A percentile compares a stretch with the other conserved stretches of the same genome.
Evolutionary conservation across 2,113 vertebrate species (phyloP).

Genomic region (Chascanopsetta lugubris): DNA sequence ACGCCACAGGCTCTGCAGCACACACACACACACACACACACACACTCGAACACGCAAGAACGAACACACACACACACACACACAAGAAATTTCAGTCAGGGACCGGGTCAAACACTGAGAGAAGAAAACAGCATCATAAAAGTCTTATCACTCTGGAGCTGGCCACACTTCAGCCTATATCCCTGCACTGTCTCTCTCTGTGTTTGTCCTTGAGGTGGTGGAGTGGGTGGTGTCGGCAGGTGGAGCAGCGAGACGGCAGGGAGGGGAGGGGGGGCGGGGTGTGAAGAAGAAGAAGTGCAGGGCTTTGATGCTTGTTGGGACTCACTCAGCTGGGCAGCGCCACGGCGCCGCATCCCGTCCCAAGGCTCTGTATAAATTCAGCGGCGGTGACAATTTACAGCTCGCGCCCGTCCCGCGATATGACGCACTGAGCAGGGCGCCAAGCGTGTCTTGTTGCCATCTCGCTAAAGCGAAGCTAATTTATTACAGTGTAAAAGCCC

Average conservation of each 20-base stretch:
- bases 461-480: constrained; percentile 74
- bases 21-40: constrained; percentile 39
- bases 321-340: constrained; percentile 71
- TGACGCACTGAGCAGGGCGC: constrained; percentile 64
- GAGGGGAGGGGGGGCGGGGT: background rate
- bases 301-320: constrained; percentile 67
- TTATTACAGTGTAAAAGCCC: constrained; percentile 75
- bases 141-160: constrained; percentile 71
- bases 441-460: constrained; percentile 70
- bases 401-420: constrained; percentile 61
- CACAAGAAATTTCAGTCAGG: constrained; percentile 13
- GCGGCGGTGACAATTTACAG: constrained; percentile 78
- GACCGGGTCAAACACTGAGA: constrained; percentile 61
- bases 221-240: constrained; percentile 54
- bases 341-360: constrained; percentile 59
- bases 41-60: background rate
- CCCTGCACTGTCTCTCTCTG: constrained; percentile 26
- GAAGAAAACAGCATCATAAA: constrained; percentile 74
- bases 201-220: constrained; percentile 77
- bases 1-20: constrained; percentile 40
- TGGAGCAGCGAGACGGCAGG: constrained; percentile 20
- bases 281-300: constrained; percentile 24
- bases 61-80: background rate
- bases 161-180: constrained; percentile 32
- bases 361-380: constrained; percentile 79